Percentiles rank a stretch among this genome's conserved stretches.
phyloP scores from a whole-genome alignment of 1,140 invertebrate species.

The Saccostrea glomerata region DNA sequence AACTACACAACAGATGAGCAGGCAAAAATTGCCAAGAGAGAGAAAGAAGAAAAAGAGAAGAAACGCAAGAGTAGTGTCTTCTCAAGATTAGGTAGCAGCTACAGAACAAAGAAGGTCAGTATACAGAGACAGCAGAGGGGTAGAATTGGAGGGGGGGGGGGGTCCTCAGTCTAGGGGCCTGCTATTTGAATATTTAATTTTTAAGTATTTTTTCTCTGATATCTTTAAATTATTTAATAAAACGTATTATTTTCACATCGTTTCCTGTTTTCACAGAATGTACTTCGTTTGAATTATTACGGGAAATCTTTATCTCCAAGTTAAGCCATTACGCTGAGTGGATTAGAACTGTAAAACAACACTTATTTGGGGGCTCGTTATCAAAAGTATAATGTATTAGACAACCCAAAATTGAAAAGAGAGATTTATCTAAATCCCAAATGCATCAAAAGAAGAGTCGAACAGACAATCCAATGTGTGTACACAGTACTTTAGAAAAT shows the following conservation, averaged over 20 bases:
- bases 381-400: background rate
- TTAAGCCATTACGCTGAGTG: background rate
- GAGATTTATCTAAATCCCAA: background rate
- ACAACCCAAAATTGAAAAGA: background rate
- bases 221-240: background rate
- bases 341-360: background rate
- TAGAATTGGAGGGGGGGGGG: too few relatives aligned
- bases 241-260: background rate
- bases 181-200: too few relatives aligned
- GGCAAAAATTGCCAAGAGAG: slow-evolving; percentile 80
- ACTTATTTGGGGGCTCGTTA: background rate
- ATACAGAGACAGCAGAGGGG: background rate
- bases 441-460: background rate
- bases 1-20: slow-evolving; percentile 81
- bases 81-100: slow-evolving; percentile 72
- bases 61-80: slow-evolving; percentile 72
- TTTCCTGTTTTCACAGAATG: background rate
- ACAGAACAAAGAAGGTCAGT: slow-evolving; percentile 74
- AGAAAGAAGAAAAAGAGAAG: slow-evolving; percentile 76
- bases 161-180: too few relatives aligned
- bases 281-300: background rate
- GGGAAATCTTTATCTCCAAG: background rate
- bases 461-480: background rate
- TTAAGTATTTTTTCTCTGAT: too few relatives aligned
- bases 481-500: slow-evolving; percentile 3